These are phyloP conservation scores for Drosophila navojoa DNA, from an alignment of 1,140 invertebrate species.

Conservation along the genomic window DNA sequence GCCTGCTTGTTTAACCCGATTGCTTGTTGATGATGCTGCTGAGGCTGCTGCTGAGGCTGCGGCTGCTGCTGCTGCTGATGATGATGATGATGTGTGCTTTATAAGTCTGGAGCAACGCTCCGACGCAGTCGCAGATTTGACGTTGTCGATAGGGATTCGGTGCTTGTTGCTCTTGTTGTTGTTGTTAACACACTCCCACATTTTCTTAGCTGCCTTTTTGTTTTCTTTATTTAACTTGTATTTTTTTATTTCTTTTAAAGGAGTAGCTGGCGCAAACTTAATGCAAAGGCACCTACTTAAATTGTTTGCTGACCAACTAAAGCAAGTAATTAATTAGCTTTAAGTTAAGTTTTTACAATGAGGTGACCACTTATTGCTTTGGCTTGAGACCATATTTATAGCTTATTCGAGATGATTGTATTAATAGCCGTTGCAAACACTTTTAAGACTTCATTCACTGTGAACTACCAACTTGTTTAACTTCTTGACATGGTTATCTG, in stretches of 20 bases:
- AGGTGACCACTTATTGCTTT: too few relatives aligned
- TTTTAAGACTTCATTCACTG: neutral
- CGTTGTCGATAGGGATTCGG: constrained; percentile 57
- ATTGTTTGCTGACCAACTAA: neutral
- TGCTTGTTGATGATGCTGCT: constrained; percentile 47
- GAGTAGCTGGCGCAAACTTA: constrained; percentile 26
- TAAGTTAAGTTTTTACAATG: neutral
- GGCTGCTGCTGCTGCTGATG: constrained; percentile 37
- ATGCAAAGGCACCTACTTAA: neutral
- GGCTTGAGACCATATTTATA: too few relatives aligned
- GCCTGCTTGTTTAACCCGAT: constrained; percentile 48
- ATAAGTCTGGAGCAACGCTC: constrained; percentile 65
- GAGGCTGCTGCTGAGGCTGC: constrained; percentile 6
- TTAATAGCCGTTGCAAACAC: neutral
- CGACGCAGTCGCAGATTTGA: constrained; percentile 70
- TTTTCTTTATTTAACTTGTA: constrained; percentile 19
- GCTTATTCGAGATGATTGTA: too few relatives aligned
- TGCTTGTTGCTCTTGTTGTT: constrained; percentile 64
- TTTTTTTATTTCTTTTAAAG: constrained; percentile 15
- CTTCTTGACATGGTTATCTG: constrained; percentile 16
- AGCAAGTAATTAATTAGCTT: neutral
- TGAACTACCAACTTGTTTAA: constrained; percentile 7
- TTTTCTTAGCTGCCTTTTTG: constrained; percentile 40
- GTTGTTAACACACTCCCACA: constrained; percentile 80
- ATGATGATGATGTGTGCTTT: constrained; percentile 79